Evolutionary conservation across 2,113 vertebrate genomes (phyloP).

Genomic region (Felis chaus): DNA sequence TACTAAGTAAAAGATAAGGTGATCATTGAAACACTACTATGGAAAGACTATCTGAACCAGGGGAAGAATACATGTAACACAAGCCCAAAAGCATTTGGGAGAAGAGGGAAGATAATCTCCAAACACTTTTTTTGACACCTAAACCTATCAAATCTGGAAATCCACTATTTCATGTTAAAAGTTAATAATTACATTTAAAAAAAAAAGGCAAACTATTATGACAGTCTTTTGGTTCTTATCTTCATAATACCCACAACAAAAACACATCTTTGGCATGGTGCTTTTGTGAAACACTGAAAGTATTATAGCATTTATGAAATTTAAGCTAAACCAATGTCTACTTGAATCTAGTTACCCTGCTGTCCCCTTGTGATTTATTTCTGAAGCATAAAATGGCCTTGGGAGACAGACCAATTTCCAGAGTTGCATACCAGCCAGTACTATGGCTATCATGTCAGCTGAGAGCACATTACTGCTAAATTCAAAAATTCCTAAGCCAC

Average conservation of each 20-base stretch:
- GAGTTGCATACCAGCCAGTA: not conserved
- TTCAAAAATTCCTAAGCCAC: not conserved
- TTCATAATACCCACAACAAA: conserved; percentile 22
- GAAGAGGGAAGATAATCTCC: not conserved
- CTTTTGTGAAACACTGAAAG: not conserved
- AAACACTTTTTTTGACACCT: not conserved
- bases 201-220: not conserved
- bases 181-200: not conserved
- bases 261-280: not conserved
- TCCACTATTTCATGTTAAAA: not conserved
- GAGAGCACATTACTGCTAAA: not conserved
- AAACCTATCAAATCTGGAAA: not conserved
- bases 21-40: not conserved
- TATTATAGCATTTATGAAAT: not conserved
- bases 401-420: not conserved
- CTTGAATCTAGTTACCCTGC: not conserved
- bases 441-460: not conserved
- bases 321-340: not conserved
- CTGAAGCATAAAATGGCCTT: not conserved
- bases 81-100: conserved; percentile 1
- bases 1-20: conserved; percentile 2
- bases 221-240: not conserved
- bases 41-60: not conserved
- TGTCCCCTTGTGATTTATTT: not conserved
- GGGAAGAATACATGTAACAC: not conserved